A percentile compares a stretch with the other conserved stretches of the same genome.
These are phyloP conservation scores for Macrosiphum euphorbiae DNA, from an alignment of 2,888 invertebrate genomes.

Conservation along the genomic window DNA sequence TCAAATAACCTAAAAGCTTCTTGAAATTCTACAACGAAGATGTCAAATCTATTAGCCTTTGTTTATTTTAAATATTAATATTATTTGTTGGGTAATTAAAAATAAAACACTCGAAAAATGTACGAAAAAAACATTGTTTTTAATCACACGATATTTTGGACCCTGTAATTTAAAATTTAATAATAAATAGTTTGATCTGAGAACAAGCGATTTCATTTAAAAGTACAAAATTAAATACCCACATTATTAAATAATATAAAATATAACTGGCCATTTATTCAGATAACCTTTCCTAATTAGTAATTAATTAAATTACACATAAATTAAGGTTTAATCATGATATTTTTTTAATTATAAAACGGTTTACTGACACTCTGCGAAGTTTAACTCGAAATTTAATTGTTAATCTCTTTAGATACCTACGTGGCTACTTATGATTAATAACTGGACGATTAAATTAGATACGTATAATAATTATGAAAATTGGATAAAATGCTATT, in stretches of 20 bases:
- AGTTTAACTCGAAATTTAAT: not conserved
- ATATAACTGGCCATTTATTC: not conserved
- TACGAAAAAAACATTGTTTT: not conserved
- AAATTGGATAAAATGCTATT: not conserved
- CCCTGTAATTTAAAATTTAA: not conserved
- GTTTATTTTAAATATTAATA: conserved; percentile 71
- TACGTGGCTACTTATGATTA: no score
- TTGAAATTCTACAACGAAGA: conserved; percentile 80
- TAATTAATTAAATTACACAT: not conserved
- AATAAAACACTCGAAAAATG: conserved; percentile 70
- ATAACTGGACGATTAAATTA: not conserved
- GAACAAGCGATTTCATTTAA: not conserved
- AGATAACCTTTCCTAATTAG: not conserved
- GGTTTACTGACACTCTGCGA: not conserved
- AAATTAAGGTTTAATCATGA: not conserved
- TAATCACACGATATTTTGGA: not conserved
- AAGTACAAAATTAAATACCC: not conserved
- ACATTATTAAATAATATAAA: no score
- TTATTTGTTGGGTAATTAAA: conserved; percentile 88
- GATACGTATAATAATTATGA: not conserved
- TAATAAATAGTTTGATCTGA: not conserved
- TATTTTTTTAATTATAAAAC: not conserved
- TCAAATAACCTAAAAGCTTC: conserved; percentile 93
- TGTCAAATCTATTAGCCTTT: not conserved
- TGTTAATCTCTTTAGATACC: not conserved